Conservation (phyloP, 2,797 vertebrate species). For the Sibirionetta formosa region DNA sequence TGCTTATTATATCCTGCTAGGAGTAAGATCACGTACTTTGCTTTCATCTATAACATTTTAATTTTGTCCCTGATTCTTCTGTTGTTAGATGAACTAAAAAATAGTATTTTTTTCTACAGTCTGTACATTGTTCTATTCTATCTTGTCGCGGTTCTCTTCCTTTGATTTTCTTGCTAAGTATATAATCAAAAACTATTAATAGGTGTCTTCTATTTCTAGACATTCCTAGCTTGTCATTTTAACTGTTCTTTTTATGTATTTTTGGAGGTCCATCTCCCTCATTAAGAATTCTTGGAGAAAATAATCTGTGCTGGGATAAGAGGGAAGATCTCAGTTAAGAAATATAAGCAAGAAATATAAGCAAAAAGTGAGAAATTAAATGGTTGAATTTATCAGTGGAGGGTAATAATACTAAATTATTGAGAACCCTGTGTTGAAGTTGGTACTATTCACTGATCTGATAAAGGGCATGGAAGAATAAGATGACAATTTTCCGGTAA, state of each 20-base stretch:
- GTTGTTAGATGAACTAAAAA: background rate
- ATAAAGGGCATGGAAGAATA: background rate
- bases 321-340: background rate
- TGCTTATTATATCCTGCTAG: background rate
- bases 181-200: background rate
- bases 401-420: background rate
- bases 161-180: background rate
- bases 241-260: background rate
- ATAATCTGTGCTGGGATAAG: background rate
- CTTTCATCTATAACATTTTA: constrained; percentile 5
- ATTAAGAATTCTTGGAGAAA: background rate
- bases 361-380: background rate
- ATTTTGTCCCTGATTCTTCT: background rate
- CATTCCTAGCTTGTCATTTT: background rate
- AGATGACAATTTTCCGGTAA: background rate
- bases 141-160: background rate
- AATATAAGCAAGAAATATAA: background rate
- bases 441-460: background rate
- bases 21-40: constrained; percentile 7
- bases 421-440: background rate
- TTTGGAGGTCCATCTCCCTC: background rate
- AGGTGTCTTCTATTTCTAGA: background rate
- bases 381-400: background rate
- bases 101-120: background rate
- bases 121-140: background rate